Evolutionary conservation across 1,140 invertebrate species (phyloP), one percentile per base, ranked within the genome.

Genomic region (Leptopilina clavipes): DNA sequence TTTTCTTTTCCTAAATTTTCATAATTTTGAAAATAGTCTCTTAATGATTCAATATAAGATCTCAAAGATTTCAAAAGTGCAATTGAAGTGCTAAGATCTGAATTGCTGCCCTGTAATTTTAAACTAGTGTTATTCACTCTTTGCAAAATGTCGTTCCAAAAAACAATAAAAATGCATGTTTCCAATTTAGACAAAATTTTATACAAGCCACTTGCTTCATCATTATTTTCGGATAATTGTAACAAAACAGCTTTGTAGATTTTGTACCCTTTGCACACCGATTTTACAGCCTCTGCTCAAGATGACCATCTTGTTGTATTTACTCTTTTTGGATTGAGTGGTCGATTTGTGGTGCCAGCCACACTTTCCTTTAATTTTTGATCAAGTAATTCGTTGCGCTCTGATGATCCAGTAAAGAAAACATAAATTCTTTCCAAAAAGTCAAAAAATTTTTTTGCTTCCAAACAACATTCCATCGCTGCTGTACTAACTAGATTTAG

Each of bases 401-500:
- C 65, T 11, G 78, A 75, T 7, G 78, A 81, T 25, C 17, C 22
- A 22, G 73, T 71, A 70, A 84, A 84, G 81, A 80, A 83, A 52
- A 74, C 59, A 72, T 79, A 84, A 54, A 84, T 48, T 52, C 48
- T 52, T 52, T 52, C 48, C 7, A 52, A 52, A 52, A 52, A 52
- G 6, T 52, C 48, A 52, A 52, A 52, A 52, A 52, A 52, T 0
- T 17, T 52, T 52, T 52, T 37, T 56, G 43, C 70, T 31, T 70
- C 74, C 17, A 72, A 17, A 78, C 77, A 83, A 75, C 48, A 79
- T 78, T 80, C 75, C 54, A 76, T 77, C 48, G 75, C 76, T 73
- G 70, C 71, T 11, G 72, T 71, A 37, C 83, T 78, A 54, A 85
- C 78, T 70, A 86, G 79, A 73, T 86, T 87, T 71, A 86, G 54